phyloP scores from a whole-genome alignment of 2,113 vertebrate species.

The Hylia prasina region DNA sequence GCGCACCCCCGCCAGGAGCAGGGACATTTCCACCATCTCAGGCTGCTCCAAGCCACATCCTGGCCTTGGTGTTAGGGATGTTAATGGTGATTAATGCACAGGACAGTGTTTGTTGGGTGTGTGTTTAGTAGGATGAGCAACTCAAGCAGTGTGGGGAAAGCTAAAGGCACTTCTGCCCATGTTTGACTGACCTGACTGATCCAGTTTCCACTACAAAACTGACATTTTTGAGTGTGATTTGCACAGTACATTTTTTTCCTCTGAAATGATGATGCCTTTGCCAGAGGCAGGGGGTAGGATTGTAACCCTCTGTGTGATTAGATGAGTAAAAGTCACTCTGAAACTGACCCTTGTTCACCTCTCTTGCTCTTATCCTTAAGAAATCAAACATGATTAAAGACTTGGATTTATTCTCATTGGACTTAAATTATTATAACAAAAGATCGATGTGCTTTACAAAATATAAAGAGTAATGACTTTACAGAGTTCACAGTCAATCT shows the following conservation, averaged over 20 bases:
- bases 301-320: neutral
- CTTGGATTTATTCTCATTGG: slow-evolving; percentile 21
- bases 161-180: neutral
- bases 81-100: neutral
- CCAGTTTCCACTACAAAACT: neutral
- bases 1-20: neutral
- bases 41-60: neutral
- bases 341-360: neutral
- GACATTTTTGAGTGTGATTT: neutral
- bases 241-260: neutral
- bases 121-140: neutral
- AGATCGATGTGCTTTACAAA: slow-evolving; percentile 24
- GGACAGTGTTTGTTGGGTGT: neutral
- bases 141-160: neutral
- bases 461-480: slow-evolving; percentile 13
- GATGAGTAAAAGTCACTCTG: neutral
- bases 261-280: neutral
- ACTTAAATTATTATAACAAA: slow-evolving; percentile 38
- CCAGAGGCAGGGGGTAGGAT: neutral
- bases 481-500: neutral
- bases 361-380: neutral
- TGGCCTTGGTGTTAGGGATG: neutral
- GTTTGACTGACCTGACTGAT: neutral
- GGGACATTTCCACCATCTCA: neutral
- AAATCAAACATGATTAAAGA: slow-evolving; percentile 39